Percentiles rank a stretch among this genome's conserved stretches.
Evolutionary conservation across 2,797 vertebrate genomes (phyloP).

Genomic region (Cuculus canorus): DNA sequence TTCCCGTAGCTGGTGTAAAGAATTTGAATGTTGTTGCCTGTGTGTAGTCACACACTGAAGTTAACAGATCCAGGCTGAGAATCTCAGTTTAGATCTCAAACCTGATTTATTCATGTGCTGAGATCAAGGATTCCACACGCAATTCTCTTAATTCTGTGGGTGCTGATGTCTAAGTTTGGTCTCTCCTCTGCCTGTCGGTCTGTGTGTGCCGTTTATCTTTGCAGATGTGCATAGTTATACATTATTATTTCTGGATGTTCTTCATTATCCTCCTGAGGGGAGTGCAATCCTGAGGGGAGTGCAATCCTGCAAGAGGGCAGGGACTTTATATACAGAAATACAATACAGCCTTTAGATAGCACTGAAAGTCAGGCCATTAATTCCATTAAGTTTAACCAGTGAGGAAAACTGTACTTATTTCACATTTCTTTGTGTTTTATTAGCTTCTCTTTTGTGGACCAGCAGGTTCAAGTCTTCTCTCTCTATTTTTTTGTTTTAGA

Average conservation of each 20-base stretch:
- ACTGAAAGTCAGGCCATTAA: neutral
- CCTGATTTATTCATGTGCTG: neutral
- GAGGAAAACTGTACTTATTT: neutral
- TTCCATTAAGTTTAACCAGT: neutral
- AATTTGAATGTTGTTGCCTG: neutral
- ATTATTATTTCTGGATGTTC: neutral
- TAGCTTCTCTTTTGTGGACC: slow-evolving; percentile 5
- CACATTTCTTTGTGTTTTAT: neutral
- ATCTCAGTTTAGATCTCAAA: neutral
- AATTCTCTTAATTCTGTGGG: neutral
- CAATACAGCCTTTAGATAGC: neutral
- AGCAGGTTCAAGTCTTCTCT: neutral
- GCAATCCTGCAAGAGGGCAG: neutral
- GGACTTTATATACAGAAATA: neutral
- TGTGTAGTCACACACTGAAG: neutral
- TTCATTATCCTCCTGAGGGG: neutral
- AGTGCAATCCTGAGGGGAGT: neutral
- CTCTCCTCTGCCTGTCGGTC: neutral
- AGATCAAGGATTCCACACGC: neutral
- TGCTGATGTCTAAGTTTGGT: neutral
- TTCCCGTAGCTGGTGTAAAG: neutral
- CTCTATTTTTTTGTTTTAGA: neutral
- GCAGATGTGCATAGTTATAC: neutral
- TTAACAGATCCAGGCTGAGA: neutral
- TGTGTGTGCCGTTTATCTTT: neutral